Percentiles rank a stretch among this genome's conserved stretches.
These are phyloP conservation scores for Eospalax fontanierii DNA, from an alignment of 2,797 vertebrate genomes.

Conservation along the genomic window DNA sequence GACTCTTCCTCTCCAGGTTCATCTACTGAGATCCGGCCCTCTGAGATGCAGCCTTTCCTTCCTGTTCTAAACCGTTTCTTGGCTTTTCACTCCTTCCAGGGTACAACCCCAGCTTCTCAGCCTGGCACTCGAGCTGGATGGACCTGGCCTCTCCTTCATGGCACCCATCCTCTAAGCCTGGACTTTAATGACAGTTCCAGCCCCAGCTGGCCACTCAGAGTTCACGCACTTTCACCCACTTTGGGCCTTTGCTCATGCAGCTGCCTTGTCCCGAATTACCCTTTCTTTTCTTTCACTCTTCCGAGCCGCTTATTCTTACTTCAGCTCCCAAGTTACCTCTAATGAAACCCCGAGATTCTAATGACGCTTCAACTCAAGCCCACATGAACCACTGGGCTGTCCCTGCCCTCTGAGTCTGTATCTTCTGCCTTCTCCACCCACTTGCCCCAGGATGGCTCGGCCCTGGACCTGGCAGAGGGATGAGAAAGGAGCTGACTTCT, in stretches of 20 bases:
- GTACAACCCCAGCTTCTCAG: neutral
- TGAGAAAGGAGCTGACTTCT: constrained; percentile 25
- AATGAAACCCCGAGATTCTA: neutral
- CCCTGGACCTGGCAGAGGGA: neutral
- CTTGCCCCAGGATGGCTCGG: neutral
- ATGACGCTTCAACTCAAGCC: neutral
- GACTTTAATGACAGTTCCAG: neutral
- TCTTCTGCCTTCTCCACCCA: neutral
- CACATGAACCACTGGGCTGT: neutral
- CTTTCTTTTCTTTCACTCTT: constrained; percentile 33
- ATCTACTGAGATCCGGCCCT: neutral
- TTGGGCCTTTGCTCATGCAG: constrained; percentile 32
- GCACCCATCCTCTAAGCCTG: neutral
- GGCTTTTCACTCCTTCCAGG: neutral
- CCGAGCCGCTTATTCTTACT: constrained; percentile 27
- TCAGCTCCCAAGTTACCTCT: constrained; percentile 13
- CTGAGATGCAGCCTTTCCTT: constrained; percentile 12
- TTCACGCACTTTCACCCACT: constrained; percentile 39
- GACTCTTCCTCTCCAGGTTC: neutral
- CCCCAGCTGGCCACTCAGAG: neutral
- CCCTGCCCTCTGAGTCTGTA: neutral
- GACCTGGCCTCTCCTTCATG: neutral
- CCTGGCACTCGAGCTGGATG: neutral
- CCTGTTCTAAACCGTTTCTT: constrained; percentile 21
- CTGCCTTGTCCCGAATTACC: neutral